Base-by-base conservation (phyloP, 2,113 vertebrate genomes). In the Xiphophorus hellerii region DNA sequence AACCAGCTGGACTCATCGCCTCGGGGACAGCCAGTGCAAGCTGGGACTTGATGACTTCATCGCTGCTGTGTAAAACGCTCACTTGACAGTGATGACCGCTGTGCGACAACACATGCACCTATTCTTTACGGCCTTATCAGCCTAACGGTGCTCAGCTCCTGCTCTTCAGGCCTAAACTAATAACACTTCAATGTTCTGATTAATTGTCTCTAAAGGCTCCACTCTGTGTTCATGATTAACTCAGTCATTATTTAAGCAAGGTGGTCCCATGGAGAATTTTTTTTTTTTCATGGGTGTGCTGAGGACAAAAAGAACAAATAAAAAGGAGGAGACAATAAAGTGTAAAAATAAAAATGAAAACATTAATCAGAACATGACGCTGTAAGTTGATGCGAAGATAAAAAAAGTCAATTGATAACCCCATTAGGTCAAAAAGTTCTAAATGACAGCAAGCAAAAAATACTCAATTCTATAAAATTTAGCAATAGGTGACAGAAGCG, bases 1-100 rank as follows among this genome's bases (percentile, higher is more conserved):
- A 81, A 87, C 51, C 87, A 87, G 81, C 88, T 90, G 88, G 83
- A 77, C 83, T 48, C 66, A 74, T 87, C 81, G 88, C 83, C 67
- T 82, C 54, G 10, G 62, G 76, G 83, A 80, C 73, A 78, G 74
- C 76, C 77, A 17, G 75, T 30, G 74, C 73, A 84, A 62, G 80
- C 73, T 78, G 74, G 81, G 82, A 73, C 42, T 44, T 39, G 67
- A 71, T 90, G 80, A 88, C 82, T 73, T 84, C 83, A 88, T 66
- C 25, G 27, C 14, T 31, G 44, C n/a, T 65, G 75, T 84, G 70
- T 74, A 83, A 83, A 83, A 81, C 66, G 48, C 75, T 71, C 74
- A 54, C 81, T 64, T 58, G 30, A 51, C 72, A 69, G 33, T n/a
- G 72, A 86, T 68, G 70, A 81, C 81, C 68, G 48, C 15, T n/a